Conservation (phyloP, 2,113 vertebrate species). For the Triplophysa siluroides region DNA sequence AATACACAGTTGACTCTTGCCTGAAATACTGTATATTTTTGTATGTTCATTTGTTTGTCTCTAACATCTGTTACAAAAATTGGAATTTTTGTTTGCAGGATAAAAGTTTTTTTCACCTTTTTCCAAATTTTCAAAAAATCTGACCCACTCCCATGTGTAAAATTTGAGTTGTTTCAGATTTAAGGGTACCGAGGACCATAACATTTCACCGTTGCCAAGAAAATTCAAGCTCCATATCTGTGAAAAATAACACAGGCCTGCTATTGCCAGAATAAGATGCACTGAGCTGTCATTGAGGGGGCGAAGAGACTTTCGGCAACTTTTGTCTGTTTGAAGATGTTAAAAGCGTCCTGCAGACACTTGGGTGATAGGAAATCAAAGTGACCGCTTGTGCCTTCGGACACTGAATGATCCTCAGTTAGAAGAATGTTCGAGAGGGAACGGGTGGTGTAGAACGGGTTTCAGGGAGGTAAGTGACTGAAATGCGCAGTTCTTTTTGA, state of each 20-base stretch:
- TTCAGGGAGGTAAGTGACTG: not conserved
- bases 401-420: not conserved
- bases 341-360: conserved; percentile 23
- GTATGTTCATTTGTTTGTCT: no score
- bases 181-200: not conserved
- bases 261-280: conserved; percentile 4
- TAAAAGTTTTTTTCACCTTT: no score
- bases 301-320: not conserved
- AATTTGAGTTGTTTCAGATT: not conserved
- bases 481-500: not conserved
- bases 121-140: no score
- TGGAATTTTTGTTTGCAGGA: no score
- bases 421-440: not conserved
- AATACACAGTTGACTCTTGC: no score
- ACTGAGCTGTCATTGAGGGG: not conserved
- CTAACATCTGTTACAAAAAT: no score
- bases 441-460: not conserved
- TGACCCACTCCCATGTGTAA: no score
- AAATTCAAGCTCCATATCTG: no score
- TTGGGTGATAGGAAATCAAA: conserved; percentile 30
- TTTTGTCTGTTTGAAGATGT: not conserved
- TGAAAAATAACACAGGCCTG: conserved; percentile 3
- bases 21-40: no score
- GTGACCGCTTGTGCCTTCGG: not conserved
- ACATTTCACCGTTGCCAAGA: not conserved